Conservation (phyloP, 2,888 invertebrate species). For the Penaeus monodon region DNA sequence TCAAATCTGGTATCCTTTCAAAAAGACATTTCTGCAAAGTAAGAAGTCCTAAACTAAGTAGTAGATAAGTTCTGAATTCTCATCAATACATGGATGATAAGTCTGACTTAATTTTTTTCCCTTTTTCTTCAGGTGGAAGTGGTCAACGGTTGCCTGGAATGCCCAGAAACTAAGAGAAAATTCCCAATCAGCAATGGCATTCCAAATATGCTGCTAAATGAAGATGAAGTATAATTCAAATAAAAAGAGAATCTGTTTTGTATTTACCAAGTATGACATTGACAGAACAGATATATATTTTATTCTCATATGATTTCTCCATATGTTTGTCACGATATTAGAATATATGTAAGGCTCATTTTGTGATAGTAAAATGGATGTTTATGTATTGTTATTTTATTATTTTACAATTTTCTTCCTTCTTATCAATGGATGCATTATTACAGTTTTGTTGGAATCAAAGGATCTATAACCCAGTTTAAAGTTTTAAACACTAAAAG, state of each 20-base stretch:
- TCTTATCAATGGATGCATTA: not conserved
- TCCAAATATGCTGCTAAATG: slow-evolving; percentile 97
- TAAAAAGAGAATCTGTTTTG: not conserved
- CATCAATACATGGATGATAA: too few relatives aligned
- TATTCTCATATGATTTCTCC: not conserved
- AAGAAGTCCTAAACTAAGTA: too few relatives aligned
- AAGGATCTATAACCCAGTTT: too few relatives aligned
- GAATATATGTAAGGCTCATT: not conserved
- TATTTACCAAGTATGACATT: too few relatives aligned
- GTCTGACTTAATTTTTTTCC: not conserved
- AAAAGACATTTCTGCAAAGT: too few relatives aligned
- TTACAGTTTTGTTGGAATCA: too few relatives aligned
- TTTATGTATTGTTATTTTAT: slow-evolving; percentile 40
- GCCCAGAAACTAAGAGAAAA: slow-evolving; percentile 95
- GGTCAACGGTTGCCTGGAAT: slow-evolving; percentile 90
- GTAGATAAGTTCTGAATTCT: too few relatives aligned
- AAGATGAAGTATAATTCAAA: slow-evolving; percentile 85
- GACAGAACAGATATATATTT: not conserved
- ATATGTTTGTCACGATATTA: not conserved
- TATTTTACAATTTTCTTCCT: slow-evolving; percentile 55
- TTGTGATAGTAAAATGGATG: slow-evolving; percentile 29
- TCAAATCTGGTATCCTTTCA: too few relatives aligned
- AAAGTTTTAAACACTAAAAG: too few relatives aligned
- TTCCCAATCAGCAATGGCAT: slow-evolving; percentile 97
- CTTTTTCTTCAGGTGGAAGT: slow-evolving; percentile 79